Conservation (phyloP, 92 coral and sea anemone genomes). For the Paragorgia papillata region DNA sequence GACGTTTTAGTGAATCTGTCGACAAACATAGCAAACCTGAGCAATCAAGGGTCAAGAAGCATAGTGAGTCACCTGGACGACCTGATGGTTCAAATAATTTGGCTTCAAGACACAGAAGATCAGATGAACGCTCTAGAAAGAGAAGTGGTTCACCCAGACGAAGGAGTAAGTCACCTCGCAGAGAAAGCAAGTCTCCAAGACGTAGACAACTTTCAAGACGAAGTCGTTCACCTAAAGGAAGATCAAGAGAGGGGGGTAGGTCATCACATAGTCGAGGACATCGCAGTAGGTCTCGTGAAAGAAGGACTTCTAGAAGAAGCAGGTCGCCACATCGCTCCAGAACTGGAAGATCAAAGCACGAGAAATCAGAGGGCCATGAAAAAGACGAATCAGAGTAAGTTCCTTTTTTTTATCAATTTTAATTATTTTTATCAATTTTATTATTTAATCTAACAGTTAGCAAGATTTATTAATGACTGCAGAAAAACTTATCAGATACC, state of each 20-base stretch:
- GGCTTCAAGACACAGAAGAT: slow-evolving; percentile 9
- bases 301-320: slow-evolving; percentile 17
- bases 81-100: neutral
- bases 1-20: neutral
- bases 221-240: slow-evolving; percentile 66
- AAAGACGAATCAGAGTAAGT: slow-evolving; percentile 77
- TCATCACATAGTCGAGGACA: neutral
- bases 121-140: neutral
- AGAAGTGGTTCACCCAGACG: slow-evolving; percentile 66
- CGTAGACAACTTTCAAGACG: slow-evolving; percentile 63
- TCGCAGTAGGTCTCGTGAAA: slow-evolving; percentile 28
- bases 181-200: slow-evolving; percentile 59
- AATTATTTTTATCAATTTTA: neutral
- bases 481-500: too few species aligned
- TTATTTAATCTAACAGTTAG: too few species aligned
- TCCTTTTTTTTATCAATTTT: slow-evolving; percentile 1
- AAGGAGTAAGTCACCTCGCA: slow-evolving; percentile 64
- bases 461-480: too few species aligned
- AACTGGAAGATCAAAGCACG: slow-evolving; percentile 66
- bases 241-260: slow-evolving; percentile 62
- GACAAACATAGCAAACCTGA: neutral
- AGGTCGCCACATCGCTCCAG: slow-evolving; percentile 54
- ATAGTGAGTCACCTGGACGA: neutral
- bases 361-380: slow-evolving; percentile 72
- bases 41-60: neutral